These are phyloP conservation scores for Corythoichthys intestinalis DNA, from an alignment of 2,113 vertebrate species.

Conservation along the genomic window DNA sequence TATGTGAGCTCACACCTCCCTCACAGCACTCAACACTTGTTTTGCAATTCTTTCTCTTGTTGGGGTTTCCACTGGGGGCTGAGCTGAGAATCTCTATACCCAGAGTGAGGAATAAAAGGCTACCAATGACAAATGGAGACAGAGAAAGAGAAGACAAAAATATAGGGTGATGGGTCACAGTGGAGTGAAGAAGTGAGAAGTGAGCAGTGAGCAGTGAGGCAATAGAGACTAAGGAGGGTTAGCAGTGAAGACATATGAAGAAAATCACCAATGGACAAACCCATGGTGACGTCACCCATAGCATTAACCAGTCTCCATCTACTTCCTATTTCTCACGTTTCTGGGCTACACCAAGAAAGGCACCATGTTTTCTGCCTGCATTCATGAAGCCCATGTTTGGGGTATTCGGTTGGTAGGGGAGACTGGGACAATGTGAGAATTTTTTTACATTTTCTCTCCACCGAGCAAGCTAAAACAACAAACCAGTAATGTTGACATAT, in stretches of 20 bases:
- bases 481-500: too few species aligned
- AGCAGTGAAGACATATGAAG: constrained; percentile 43
- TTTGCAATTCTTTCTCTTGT: constrained; percentile 42
- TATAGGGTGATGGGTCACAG: constrained; percentile 60
- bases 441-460: too few species aligned
- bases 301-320: too few species aligned
- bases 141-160: constrained; percentile 50
- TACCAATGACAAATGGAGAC: constrained; percentile 44
- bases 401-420: too few species aligned
- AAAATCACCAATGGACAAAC: constrained; percentile 24
- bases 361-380: too few species aligned
- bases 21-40: constrained; percentile 40
- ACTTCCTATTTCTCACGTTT: too few species aligned
- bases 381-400: too few species aligned
- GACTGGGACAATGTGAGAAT: too few species aligned
- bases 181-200: constrained; percentile 29
- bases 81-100: constrained; percentile 49
- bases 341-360: too few species aligned
- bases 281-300: too few species aligned
- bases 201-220: constrained; percentile 40
- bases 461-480: too few species aligned
- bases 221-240: constrained; percentile 43
- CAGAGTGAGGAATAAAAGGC: constrained; percentile 55
- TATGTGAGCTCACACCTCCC: constrained; percentile 16
- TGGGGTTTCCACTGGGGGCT: constrained; percentile 53